A percentile compares a stretch with the other conserved stretches of the same genome.
Evolutionary conservation across 1,140 invertebrate species (phyloP).

Genomic region (Aradophagus sp.): DNA sequence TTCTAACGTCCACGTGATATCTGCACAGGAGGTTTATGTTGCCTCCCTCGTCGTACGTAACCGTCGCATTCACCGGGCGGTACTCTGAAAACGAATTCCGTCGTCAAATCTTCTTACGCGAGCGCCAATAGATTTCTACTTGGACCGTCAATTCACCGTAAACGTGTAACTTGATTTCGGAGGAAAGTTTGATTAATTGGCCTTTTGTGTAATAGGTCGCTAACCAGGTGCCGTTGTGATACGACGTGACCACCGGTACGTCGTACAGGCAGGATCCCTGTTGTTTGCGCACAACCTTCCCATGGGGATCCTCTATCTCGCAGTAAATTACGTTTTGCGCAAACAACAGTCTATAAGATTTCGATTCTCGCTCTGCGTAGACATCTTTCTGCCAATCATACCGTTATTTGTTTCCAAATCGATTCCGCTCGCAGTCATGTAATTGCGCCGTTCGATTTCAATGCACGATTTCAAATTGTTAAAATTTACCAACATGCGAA

Average conservation of each 20-base stretch:
- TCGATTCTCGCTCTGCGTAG: slow-evolving; percentile 27
- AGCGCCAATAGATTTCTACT: too few species aligned
- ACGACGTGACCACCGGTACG: slow-evolving; percentile 47
- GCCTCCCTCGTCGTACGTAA: slow-evolving; percentile 29
- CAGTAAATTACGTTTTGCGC: slow-evolving; percentile 38
- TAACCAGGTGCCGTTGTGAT: slow-evolving; percentile 57
- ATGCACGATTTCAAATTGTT: too few species aligned
- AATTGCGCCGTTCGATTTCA: too few species aligned
- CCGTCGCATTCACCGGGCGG: slow-evolving; percentile 12
- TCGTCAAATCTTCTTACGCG: too few species aligned
- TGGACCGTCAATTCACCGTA: slow-evolving; percentile 52
- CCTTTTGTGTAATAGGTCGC: slow-evolving; percentile 40
- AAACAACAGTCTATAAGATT: slow-evolving; percentile 35
- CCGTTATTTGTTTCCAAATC: not conserved
- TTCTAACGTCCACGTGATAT: slow-evolving; percentile 32
- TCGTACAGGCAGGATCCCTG: slow-evolving; percentile 31
- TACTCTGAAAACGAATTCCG: too few species aligned
- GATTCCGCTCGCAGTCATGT: too few species aligned
- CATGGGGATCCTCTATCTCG: slow-evolving; percentile 49
- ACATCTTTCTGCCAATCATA: slow-evolving; percentile 25
- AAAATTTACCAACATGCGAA: too few species aligned
- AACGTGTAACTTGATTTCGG: slow-evolving; percentile 38
- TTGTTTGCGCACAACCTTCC: slow-evolving; percentile 23
- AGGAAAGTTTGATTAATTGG: slow-evolving; percentile 30
- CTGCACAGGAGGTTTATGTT: slow-evolving; percentile 57